Conservation (phyloP, 2,888 invertebrate species). For the Acleris emargana region DNA sequence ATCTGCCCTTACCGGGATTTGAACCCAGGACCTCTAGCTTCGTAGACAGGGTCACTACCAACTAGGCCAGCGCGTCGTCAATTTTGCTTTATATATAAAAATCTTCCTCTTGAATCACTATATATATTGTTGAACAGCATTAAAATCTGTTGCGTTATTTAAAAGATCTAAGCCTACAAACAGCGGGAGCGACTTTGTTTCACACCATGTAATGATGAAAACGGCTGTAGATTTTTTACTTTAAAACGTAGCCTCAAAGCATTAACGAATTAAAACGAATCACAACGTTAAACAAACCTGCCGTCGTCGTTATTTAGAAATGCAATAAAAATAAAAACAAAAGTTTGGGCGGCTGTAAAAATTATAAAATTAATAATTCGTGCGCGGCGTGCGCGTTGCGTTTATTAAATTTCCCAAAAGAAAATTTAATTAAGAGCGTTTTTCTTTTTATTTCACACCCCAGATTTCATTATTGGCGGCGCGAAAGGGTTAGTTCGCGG, state of each 20-base stretch:
- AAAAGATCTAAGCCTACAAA: too few species aligned
- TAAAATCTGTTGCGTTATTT: too few species aligned
- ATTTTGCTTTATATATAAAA: too few species aligned
- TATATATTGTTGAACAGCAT: too few species aligned
- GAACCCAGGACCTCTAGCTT: too few species aligned
- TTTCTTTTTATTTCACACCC: conserved; percentile 82
- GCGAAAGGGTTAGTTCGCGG: conserved; percentile 74
- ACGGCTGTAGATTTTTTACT: background rate
- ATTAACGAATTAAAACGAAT: conserved; percentile 9
- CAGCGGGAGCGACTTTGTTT: too few species aligned
- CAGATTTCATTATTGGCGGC: conserved; percentile 80
- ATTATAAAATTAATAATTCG: conserved; percentile 43
- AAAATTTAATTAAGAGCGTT: conserved; percentile 83
- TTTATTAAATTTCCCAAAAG: conserved; percentile 81
- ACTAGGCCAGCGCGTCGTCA: too few species aligned
- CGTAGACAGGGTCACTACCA: too few species aligned
- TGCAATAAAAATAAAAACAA: conserved; percentile 35
- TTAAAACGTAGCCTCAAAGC: background rate
- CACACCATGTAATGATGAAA: too few species aligned
- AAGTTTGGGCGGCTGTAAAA: conserved; percentile 30
- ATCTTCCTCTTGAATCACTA: too few species aligned
- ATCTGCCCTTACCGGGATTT: too few species aligned
- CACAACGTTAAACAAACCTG: conserved; percentile 14
- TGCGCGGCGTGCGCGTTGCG: conserved; percentile 53
- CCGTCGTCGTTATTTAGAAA: conserved; percentile 34